Evolutionary conservation across 2,888 invertebrate genomes (phyloP), one percentile per base, ranked within the genome.

Genomic region (Himalopsyche kuldschensis): DNA sequence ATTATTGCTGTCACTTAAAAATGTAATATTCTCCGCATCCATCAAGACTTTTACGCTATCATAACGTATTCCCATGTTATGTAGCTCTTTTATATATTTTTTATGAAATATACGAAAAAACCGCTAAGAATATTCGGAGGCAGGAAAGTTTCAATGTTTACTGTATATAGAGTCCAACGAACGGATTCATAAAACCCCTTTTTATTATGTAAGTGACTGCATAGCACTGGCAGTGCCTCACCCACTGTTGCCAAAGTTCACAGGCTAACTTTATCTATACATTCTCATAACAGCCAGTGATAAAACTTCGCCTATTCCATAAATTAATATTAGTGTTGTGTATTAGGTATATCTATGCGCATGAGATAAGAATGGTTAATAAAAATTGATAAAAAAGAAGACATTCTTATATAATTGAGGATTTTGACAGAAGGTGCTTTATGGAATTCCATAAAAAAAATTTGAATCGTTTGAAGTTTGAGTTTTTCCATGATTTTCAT

Each of bases 121-220:
- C 6, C 35, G 15, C 30, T 32, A 32, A 75, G 30, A 75, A 30
- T 31, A 75, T 75, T 75, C 17, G 55, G 20, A 79, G 78, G 31
- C 78, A 76, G 55, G 30, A 82, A 82, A 82, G 69, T 82, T 82
- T 79, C 69, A 79, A 82, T 82, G 79, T 82, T 82, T 79, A 82
- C 78, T 80, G 82, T 82, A 79, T 82, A 82, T 80, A 76, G 79
- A 80, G 82, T 82, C 82, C 79, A 35, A 75, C 47, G n/a, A 82
- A 82, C 55, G 79, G 47, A 75, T 75, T 55, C 75, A 79, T 79
- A 82, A 82, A 82, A 82, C 79, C 82, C 79, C 79, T 79, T 82
- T 82, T 55, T 82, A 82, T 82, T 82, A 82, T 55, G 55, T 55
- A 55, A 55, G 55, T 55, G 55, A 55, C 55, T 55, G 55, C 55